Conservation (phyloP, 2,888 invertebrate species). For the Melanchra persicariae region DNA sequence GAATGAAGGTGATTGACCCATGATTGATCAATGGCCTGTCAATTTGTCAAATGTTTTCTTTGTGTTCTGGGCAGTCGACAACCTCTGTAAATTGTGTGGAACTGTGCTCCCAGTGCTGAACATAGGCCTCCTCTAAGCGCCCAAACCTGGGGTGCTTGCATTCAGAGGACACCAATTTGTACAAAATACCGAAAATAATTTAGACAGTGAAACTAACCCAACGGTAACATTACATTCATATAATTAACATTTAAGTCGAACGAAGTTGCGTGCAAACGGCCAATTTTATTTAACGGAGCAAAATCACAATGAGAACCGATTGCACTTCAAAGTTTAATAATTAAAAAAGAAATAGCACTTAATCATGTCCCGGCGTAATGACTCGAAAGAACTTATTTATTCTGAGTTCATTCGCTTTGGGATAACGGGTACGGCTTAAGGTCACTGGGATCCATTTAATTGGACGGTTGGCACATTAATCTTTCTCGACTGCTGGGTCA, state of each 20-base stretch:
- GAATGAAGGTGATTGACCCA: too few relatives aligned
- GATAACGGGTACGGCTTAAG: slow-evolving; percentile 24
- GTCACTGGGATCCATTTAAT: slow-evolving; percentile 50
- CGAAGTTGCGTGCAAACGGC: background rate
- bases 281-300: background rate
- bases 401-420: slow-evolving; percentile 41
- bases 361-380: slow-evolving; percentile 42
- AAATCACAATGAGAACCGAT: slow-evolving; percentile 5
- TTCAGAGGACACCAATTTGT: too few relatives aligned
- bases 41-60: too few relatives aligned
- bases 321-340: slow-evolving; percentile 46
- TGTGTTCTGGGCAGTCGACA: too few relatives aligned
- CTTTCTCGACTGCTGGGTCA: slow-evolving; percentile 24
- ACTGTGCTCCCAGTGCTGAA: too few relatives aligned
- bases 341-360: slow-evolving; percentile 51
- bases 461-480: slow-evolving; percentile 53
- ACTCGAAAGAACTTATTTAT: slow-evolving; percentile 47
- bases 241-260: background rate
- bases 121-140: too few relatives aligned
- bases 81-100: too few relatives aligned
- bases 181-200: too few relatives aligned
- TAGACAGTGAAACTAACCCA: too few relatives aligned
- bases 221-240: background rate
- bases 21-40: too few relatives aligned
- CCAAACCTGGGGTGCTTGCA: too few relatives aligned